Conservation (phyloP, 1,140 invertebrate genomes). For the Drosophila equinoxialis region DNA sequence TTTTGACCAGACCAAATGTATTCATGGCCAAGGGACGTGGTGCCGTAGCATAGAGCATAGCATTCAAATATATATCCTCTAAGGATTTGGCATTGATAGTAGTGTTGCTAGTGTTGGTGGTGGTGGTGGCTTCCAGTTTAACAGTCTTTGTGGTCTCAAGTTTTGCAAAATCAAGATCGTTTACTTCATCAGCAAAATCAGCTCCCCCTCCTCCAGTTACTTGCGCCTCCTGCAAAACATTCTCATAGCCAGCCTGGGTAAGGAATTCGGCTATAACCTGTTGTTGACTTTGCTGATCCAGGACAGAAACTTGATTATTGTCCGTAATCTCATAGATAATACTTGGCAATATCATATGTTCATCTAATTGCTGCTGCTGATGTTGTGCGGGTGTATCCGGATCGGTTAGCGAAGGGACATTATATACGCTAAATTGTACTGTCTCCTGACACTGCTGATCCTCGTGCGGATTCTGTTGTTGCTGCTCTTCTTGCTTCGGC, state of each 20-base stretch:
- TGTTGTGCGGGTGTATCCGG: slow-evolving; percentile 39
- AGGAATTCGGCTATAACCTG: slow-evolving; percentile 74
- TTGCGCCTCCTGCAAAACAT: slow-evolving; percentile 64
- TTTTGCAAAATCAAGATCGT: slow-evolving; percentile 70
- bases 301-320: slow-evolving; percentile 71
- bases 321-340: slow-evolving; percentile 76
- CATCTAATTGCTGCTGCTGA: slow-evolving; percentile 36
- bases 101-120: slow-evolving; percentile 45
- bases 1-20: slow-evolving; percentile 71
- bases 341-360: slow-evolving; percentile 71
- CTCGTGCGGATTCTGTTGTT: slow-evolving; percentile 50
- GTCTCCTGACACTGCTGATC: slow-evolving; percentile 48
- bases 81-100: slow-evolving; percentile 68
- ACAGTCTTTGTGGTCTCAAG: slow-evolving; percentile 77
- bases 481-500: slow-evolving; percentile 54
- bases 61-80: slow-evolving; percentile 72
- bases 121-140: slow-evolving; percentile 61
- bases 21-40: slow-evolving; percentile 75
- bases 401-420: slow-evolving; percentile 74
- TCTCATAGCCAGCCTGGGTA: slow-evolving; percentile 68
- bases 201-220: slow-evolving; percentile 24
- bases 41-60: slow-evolving; percentile 69
- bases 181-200: slow-evolving; percentile 56
- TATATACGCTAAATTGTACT: slow-evolving; percentile 63
- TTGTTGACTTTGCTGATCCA: slow-evolving; percentile 73